Percentiles rank a stretch among this genome's conserved stretches.
Conservation (phyloP, 2,888 invertebrate species). For the Orchesellides sinensis region DNA sequence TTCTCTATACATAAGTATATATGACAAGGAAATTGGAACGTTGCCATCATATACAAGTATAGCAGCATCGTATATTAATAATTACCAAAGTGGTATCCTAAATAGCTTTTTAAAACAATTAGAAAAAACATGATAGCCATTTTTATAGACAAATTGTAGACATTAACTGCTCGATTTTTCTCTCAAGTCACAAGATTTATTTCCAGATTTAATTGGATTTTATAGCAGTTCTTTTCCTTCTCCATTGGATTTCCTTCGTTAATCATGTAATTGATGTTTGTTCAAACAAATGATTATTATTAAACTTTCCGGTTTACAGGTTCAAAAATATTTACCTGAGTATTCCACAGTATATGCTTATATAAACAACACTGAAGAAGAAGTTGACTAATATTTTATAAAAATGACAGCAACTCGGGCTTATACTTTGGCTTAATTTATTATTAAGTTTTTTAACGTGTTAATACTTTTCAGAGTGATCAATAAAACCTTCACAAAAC, state of each 20-base stretch:
- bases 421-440: background rate
- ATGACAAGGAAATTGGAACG: conserved; percentile 36
- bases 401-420: background rate
- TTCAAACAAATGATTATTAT: conserved; percentile 6
- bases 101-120: conserved; percentile 74
- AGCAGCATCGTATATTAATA: background rate
- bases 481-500: background rate
- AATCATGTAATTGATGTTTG: conserved; percentile 23
- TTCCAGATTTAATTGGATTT: conserved; percentile 36
- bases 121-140: conserved; percentile 67
- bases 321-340: conserved; percentile 44
- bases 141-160: conserved; percentile 69
- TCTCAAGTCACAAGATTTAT: conserved; percentile 38
- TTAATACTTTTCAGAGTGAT: background rate
- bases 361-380: background rate
- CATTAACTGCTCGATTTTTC: conserved; percentile 35
- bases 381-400: background rate
- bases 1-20: too few species aligned
- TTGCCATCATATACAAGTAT: conserved; percentile 40
- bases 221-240: background rate
- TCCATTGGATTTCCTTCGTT: conserved; percentile 36
- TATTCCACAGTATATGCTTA: conserved; percentile 53
- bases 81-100: conserved; percentile 29
- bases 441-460: background rate
- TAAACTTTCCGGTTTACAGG: conserved; percentile 39